Evolutionary conservation across 1,140 invertebrate genomes (phyloP).

Genomic region (Sitophilus oryzae): DNA sequence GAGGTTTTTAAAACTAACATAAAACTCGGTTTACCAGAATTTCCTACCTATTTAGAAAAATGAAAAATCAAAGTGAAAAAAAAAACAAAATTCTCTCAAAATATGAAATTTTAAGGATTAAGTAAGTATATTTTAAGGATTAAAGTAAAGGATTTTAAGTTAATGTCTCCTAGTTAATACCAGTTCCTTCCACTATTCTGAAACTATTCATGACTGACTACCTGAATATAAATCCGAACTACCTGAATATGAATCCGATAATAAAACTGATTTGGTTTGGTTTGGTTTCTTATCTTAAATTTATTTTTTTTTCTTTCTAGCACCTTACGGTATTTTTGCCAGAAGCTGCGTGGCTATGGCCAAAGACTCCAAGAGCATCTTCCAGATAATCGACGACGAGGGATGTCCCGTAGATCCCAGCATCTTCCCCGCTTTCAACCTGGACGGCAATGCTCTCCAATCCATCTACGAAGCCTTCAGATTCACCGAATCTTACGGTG

Average conservation of each 20-base stretch:
- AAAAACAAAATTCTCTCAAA: too few relatives aligned
- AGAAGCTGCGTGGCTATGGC: conserved; percentile 94
- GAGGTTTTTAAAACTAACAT: too few relatives aligned
- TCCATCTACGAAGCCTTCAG: conserved; percentile 91
- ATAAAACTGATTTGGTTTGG: background rate
- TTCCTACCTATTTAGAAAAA: too few relatives aligned
- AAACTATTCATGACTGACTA: too few relatives aligned
- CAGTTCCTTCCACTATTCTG: too few relatives aligned
- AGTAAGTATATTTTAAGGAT: too few relatives aligned
- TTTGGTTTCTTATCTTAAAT: conserved; percentile 1
- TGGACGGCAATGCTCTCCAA: conserved; percentile 82
- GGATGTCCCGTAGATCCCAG: conserved; percentile 89
- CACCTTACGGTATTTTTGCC: conserved; percentile 92
- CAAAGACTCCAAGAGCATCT: conserved; percentile 91
- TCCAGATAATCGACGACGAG: conserved; percentile 93
- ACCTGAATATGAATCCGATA: background rate
- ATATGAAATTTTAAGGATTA: too few relatives aligned
- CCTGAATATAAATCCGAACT: too few relatives aligned
- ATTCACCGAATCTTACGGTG: conserved; percentile 92
- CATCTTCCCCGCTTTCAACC: conserved; percentile 86
- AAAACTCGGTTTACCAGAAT: too few relatives aligned
- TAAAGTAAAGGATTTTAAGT: too few relatives aligned
- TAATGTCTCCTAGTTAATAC: too few relatives aligned
- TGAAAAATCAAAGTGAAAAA: too few relatives aligned
- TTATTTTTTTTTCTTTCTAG: conserved; percentile 49